Evolutionary conservation across 2,113 vertebrate species (phyloP), one percentile per base, ranked within the genome.

Genomic region (Pongo pygmaeus): DNA sequence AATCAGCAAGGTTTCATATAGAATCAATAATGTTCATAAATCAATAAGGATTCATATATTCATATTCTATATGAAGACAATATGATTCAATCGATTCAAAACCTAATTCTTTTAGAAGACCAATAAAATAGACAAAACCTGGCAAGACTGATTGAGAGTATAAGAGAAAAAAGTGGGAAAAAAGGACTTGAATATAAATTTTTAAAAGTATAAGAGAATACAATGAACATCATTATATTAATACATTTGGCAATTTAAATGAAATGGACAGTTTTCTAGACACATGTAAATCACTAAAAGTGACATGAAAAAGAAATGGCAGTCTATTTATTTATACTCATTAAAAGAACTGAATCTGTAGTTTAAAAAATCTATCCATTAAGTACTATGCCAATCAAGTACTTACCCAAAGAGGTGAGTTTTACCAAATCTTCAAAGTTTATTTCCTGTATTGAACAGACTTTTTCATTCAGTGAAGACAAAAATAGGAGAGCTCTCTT

Each of bases 401-500:
- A 84, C 25, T 79, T 59, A 93, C 35, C 16, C 61, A 90, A 77
- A 84, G 20, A 93, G 14, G 2, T 96, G 48, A 90, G 35, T 75
- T 50, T 86, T 93, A 81, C 27, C 69, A 95, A 87, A 94, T 91
- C 30, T 91, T 79, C 69, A 83, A 89, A 80, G 52, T 55, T 92
- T 89, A 91, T 48, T 94, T 94, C 16, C 46, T 55, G 4, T 64
- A 72, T 18, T 79, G 50, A 18, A 74, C 30, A 93, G 20, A 72
- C 17, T 22, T 86, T 95, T 59, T 67, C 55, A 93, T 50, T 67
- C 55, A 93, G 22, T 57, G 35, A 88, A 78, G n/a, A 89, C 40
- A 92, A 70, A 69, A 77, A 64, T 27, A 87, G 67, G 52, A 86
- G 70, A 64, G 7, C 22, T 77, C 32, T 4, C 48, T 83, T 92